Percentiles rank a stretch among this genome's conserved stretches.
Conservation (phyloP, 2,797 vertebrate species). For the Sebastes taczanowskii region DNA sequence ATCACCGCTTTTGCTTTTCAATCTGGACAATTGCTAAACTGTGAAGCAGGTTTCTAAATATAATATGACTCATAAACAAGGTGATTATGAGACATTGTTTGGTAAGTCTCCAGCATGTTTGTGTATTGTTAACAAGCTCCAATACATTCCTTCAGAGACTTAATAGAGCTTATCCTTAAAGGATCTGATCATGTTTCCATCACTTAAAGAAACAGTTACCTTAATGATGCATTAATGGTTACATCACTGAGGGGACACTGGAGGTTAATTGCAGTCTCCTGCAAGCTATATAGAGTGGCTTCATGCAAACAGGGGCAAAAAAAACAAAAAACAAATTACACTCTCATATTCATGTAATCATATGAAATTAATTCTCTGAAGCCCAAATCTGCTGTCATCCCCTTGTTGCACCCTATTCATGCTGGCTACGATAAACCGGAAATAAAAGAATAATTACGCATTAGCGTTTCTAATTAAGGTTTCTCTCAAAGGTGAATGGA, state of each 20-base stretch:
- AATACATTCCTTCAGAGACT: slow-evolving; percentile 10
- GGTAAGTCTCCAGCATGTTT: neutral
- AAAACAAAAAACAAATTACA: slow-evolving; percentile 14
- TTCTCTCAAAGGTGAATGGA: slow-evolving; percentile 62
- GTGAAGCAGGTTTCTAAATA: neutral
- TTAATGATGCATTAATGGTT: neutral
- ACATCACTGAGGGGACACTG: slow-evolving; percentile 21
- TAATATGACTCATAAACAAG: neutral
- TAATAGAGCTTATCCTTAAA: neutral
- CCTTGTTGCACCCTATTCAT: slow-evolving; percentile 30
- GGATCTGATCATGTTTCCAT: slow-evolving; percentile 9
- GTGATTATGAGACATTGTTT: neutral
- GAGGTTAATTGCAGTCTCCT: slow-evolving; percentile 53
- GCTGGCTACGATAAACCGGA: slow-evolving; percentile 24
- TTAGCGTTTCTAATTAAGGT: slow-evolving; percentile 62
- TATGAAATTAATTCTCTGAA: slow-evolving; percentile 45
- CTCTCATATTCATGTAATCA: slow-evolving; percentile 42
- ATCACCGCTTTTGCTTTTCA: neutral
- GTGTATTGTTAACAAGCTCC: neutral
- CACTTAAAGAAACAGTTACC: neutral
- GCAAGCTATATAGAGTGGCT: neutral
- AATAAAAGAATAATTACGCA: slow-evolving; percentile 63
- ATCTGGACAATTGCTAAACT: neutral
- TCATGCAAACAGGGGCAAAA: neutral
- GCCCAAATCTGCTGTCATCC: slow-evolving; percentile 42